Conservation (phyloP, 2,888 invertebrate species). For the Tipula vernalis region DNA sequence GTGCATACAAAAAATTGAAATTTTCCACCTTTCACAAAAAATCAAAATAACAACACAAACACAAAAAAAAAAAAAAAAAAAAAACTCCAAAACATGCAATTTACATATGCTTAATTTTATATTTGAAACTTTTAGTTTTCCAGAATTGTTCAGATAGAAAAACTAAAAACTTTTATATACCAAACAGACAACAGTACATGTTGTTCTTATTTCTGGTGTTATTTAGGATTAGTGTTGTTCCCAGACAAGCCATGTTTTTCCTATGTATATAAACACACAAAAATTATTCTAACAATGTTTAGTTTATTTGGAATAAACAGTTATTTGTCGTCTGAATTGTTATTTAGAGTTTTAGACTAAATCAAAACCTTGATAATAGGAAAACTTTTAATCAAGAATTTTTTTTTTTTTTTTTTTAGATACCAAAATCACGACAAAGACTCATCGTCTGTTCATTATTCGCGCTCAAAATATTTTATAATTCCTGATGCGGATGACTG, state of each 20-base stretch:
- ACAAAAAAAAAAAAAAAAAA: background rate
- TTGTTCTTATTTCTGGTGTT: background rate
- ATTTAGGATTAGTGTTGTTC: background rate
- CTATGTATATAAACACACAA: background rate
- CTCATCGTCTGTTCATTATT: background rate
- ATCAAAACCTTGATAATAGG: background rate
- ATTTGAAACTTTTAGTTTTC: background rate
- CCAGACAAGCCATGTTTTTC: background rate
- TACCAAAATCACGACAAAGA: background rate
- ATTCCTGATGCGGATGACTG: background rate
- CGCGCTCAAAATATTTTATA: background rate
- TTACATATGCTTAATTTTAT: background rate
- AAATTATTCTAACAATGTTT: background rate
- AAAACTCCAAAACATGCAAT: background rate
- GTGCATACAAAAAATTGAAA: background rate
- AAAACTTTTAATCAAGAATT: background rate
- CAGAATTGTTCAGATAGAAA: background rate
- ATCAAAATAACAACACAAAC: background rate
- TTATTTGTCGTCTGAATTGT: background rate
- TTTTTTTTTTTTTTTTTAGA: background rate
- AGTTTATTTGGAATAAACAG: background rate
- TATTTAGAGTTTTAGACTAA: background rate
- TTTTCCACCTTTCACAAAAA: conserved; percentile 4
- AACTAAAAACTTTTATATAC: background rate
- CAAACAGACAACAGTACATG: background rate